Evolutionary conservation across 2,888 invertebrate genomes (phyloP), one percentile per base, ranked within the genome.

Genomic region (Leptinotarsa peninsularis): DNA sequence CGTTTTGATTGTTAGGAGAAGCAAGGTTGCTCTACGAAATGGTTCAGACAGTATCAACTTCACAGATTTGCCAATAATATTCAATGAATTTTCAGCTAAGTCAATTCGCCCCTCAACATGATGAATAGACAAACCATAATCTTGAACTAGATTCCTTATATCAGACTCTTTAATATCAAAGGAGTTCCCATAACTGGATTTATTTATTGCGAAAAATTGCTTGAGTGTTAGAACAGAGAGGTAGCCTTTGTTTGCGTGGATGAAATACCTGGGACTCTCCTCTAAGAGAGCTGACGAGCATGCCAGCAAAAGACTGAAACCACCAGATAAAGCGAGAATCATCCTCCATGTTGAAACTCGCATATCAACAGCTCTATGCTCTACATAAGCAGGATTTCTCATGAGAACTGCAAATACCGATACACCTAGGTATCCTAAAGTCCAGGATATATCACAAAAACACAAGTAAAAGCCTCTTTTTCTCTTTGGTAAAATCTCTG

Each of bases 201-300:
- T 88, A 80, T 90, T 90, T 66, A 90, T 87, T 17, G 90, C 88
- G 79, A 88, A 90, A 43, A 89, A 89, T 76, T 89, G 88, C 77
- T 88, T 89, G 4, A 90, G 78, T 4, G 88, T 84, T 21, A 84
- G 74, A 3, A 88, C 70, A 2, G 90, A 89, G 73, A 87, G 82
- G 49, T 84, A 84, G 43, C 84, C 82, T 54, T 85, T 85, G 73
- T 85, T 86, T 50, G 83, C 83, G 68, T 87, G 86, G 4, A 90
- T 79, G 43, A 88, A 84, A 79, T 85, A 88, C 73, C 90, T 84
- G 1, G 90, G 89, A 83, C 89, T 89, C 50, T 87, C 85, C 77
- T 89, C 88, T 50, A 90, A 73, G 5, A 90, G 80, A 52, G 89
- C 87, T 1, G 88, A 84, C 1, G 84, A 81, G 78, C 89, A 89